Percentiles rank a stretch among this genome's conserved stretches.
Evolutionary conservation across 2,888 invertebrate species (phyloP).

Genomic region (Cyaniris semiargus): DNA sequence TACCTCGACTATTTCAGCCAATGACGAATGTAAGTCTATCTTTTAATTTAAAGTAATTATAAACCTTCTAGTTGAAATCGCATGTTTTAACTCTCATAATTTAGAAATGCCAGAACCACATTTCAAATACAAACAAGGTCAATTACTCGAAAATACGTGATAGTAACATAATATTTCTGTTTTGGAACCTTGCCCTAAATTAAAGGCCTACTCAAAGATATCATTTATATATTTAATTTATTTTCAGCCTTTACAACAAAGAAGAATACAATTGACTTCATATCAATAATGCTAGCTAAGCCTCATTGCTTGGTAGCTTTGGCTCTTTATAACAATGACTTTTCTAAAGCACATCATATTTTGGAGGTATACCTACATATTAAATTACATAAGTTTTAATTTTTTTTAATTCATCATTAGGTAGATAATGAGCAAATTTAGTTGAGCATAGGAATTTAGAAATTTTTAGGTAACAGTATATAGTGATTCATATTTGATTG

Average conservation of each 20-base stretch:
- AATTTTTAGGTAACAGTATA: background rate
- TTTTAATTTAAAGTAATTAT: background rate
- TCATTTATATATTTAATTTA: background rate
- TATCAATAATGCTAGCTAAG: conserved; percentile 86
- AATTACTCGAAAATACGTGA: too few relatives aligned
- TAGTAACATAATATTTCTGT: background rate
- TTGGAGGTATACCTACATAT: conserved; percentile 83
- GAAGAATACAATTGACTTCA: conserved; percentile 70
- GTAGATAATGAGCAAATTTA: background rate
- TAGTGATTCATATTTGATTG: background rate
- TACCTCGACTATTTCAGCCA: conserved; percentile 64
- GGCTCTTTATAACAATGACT: conserved; percentile 87
- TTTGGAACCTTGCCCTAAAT: background rate
- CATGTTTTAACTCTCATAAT: background rate
- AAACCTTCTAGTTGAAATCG: background rate
- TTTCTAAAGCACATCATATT: conserved; percentile 87
- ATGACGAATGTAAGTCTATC: conserved; percentile 58
- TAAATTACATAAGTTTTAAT: background rate
- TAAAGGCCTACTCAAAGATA: background rate
- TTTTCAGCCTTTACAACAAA: conserved; percentile 58
- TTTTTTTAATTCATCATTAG: background rate
- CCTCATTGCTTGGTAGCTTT: conserved; percentile 87
- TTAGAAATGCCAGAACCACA: background rate
- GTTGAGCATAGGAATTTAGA: background rate
- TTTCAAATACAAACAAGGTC: background rate